Conservation (phyloP, 1,140 invertebrate species). For the Muscidifurax raptorellus region DNA sequence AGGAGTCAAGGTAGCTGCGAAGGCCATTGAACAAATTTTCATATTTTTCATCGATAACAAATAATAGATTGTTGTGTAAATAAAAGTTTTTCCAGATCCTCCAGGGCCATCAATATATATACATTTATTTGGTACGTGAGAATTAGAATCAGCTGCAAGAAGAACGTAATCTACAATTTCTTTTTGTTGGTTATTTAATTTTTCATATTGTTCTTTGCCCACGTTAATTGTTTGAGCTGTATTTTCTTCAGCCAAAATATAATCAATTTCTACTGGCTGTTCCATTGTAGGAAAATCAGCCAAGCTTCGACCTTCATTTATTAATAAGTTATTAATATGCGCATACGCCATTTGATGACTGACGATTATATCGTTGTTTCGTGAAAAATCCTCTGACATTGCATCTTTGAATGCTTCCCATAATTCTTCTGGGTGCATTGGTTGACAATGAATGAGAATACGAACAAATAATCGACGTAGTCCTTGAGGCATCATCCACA, state of each 20-base stretch:
- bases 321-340: background rate
- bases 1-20: background rate
- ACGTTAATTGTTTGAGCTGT: background rate
- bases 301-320: background rate
- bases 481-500: slow-evolving; percentile 36
- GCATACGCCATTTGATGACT: slow-evolving; percentile 1
- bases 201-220: slow-evolving; percentile 7
- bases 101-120: too few relatives aligned
- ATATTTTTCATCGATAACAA: background rate
- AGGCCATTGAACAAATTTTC: background rate
- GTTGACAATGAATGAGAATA: slow-evolving; percentile 40
- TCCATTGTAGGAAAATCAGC: background rate
- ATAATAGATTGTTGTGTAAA: background rate
- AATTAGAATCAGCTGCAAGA: background rate
- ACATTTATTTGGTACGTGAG: too few relatives aligned
- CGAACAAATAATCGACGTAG: slow-evolving; percentile 35
- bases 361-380: background rate
- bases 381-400: slow-evolving; percentile 35
- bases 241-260: background rate
- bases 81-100: too few relatives aligned
- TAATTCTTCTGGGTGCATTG: slow-evolving; percentile 33
- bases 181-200: slow-evolving; percentile 41
- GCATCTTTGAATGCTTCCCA: slow-evolving; percentile 44
- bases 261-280: background rate
- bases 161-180: slow-evolving; percentile 35